phyloP scores from a whole-genome alignment of 92 coral and sea anemone genomes.

The Phymanthus crucifer region DNA sequence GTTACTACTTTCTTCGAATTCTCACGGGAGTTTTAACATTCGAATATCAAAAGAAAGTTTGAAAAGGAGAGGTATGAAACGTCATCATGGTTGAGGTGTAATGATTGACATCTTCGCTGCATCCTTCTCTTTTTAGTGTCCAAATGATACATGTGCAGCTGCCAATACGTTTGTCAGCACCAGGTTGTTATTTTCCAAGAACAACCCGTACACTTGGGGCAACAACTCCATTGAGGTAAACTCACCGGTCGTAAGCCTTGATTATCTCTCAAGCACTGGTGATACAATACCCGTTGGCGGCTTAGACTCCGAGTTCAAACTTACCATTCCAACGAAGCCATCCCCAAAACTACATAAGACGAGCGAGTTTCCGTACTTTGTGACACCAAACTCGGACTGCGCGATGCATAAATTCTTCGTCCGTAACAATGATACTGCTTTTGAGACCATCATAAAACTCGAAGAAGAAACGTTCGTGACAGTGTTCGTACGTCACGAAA shows the following conservation, averaged over 20 bases:
- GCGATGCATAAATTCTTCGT: constrained; percentile 45
- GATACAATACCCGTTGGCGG: constrained; percentile 35
- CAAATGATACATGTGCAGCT: constrained; percentile 10
- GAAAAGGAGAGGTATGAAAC: no score
- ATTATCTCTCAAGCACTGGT: constrained; percentile 32
- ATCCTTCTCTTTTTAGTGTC: constrained; percentile 5
- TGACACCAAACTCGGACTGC: constrained; percentile 43
- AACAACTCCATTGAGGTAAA: constrained; percentile 24
- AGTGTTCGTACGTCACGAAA: constrained; percentile 47
- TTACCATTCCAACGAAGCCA: constrained; percentile 38
- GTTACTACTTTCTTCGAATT: no score
- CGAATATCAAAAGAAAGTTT: no score
- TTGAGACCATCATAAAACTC: constrained; percentile 39
- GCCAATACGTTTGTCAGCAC: constrained; percentile 29
- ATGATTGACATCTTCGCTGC: no score
- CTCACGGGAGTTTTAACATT: no score
- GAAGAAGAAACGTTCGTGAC: constrained; percentile 34
- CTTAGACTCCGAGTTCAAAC: constrained; percentile 18
- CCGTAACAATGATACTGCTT: constrained; percentile 51
- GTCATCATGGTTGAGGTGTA: no score
- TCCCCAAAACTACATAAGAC: background rate
- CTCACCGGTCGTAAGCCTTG: constrained; percentile 51
- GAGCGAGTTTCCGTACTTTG: constrained; percentile 11
- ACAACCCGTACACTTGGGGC: constrained; percentile 50
- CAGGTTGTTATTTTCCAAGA: constrained; percentile 4